phyloP scores from a whole-genome alignment of 2,113 vertebrate species.

The Dascyllus trimaculatus region DNA sequence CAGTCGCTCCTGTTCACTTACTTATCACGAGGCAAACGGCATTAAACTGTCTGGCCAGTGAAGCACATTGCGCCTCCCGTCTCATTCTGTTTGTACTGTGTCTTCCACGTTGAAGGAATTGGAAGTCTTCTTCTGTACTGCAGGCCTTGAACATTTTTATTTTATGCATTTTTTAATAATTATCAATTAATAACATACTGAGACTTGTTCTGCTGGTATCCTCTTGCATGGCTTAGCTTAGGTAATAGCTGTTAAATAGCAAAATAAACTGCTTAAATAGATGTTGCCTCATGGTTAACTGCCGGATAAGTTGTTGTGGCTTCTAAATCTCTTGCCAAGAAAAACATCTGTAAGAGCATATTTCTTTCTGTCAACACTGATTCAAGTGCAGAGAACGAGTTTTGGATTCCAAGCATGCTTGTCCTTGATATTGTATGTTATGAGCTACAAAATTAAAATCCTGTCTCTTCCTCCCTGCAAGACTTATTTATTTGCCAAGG shows the following conservation, averaged over 20 bases:
- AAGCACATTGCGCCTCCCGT: conserved; percentile 18
- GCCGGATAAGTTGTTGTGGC: not conserved
- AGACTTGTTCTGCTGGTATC: not conserved
- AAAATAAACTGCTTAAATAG: not conserved
- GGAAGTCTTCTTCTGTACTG: not conserved
- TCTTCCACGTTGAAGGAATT: conserved; percentile 1
- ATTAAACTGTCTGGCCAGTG: conserved; percentile 32
- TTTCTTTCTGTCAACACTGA: not conserved
- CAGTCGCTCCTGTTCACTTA: conserved; percentile 20
- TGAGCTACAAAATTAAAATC: not conserved
- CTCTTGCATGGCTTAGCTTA: not conserved
- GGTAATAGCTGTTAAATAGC: not conserved
- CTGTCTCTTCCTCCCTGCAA: not conserved
- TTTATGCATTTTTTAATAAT: not conserved
- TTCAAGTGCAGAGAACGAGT: not conserved
- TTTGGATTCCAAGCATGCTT: conserved; percentile 5
- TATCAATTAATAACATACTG: too few relatives aligned
- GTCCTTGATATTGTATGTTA: not conserved
- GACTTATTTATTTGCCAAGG: not conserved
- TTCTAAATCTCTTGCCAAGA: not conserved
- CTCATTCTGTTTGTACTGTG: not conserved
- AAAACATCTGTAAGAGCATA: too few relatives aligned
- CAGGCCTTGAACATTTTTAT: conserved; percentile 11
- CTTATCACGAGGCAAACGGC: conserved; percentile 29
- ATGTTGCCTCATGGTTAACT: not conserved